A percentile compares a stretch with the other conserved stretches of the same genome.
These are phyloP conservation scores for Phyllopteryx taeniolatus DNA, from an alignment of 2,113 vertebrate species.

Conservation along the genomic window DNA sequence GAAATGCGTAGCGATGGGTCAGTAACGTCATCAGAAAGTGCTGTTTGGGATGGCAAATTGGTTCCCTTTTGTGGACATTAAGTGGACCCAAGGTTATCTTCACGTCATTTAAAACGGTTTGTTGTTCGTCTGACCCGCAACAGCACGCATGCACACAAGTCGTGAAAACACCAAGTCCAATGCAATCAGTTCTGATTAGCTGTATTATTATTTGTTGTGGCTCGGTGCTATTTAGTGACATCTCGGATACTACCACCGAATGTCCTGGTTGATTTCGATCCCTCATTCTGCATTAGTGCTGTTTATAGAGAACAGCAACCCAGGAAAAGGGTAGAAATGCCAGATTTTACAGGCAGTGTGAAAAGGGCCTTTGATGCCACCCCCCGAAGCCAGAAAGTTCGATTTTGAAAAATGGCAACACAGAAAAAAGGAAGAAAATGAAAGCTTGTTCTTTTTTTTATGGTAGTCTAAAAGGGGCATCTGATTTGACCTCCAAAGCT, in stretches of 20 bases:
- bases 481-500: not conserved
- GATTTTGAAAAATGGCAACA: too few relatives aligned
- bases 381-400: not conserved
- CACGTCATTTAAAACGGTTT: not conserved
- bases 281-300: not conserved
- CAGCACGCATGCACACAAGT: not conserved
- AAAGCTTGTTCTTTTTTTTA: not conserved
- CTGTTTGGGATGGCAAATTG: constrained; percentile 17
- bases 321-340: too few relatives aligned
- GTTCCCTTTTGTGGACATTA: not conserved
- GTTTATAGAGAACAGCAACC: not conserved
- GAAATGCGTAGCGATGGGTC: constrained; percentile 23
- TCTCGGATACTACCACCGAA: not conserved
- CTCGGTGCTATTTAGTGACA: not conserved
- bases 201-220: not conserved
- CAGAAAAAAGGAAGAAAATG: not conserved
- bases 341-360: too few relatives aligned
- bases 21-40: constrained; percentile 41
- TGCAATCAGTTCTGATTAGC: not conserved
- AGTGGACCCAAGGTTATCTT: constrained; percentile 14
- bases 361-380: not conserved
- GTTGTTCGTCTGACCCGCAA: not conserved
- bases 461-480: not conserved
- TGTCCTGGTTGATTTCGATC: not conserved
- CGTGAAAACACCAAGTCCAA: not conserved